Base-by-base conservation (phyloP, 1,140 invertebrate genomes). In the Drosophila orena region DNA sequence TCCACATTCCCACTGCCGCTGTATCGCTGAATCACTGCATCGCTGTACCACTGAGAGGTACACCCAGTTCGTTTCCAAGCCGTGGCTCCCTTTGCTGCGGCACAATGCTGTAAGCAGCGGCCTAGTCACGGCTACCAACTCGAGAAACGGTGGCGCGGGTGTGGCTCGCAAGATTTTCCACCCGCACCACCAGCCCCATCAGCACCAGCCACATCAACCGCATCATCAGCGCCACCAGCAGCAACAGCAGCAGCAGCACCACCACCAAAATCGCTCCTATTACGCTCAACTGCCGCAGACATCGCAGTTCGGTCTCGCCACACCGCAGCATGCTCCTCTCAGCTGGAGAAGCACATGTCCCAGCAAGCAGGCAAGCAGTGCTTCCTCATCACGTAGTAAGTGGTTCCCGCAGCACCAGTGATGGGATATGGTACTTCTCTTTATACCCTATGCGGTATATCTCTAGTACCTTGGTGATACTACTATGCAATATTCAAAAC, bases 261-360 rank as follows among this genome's bases (percentile, higher is more conserved):
- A 24, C 8, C 17, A 35, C 35, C 20, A 24, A 12, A 14, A 35
- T 30, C 64, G 60, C 46, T 43, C 24, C 20, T 65, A 65, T 38
- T 68, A 64, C 37, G 35, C 27, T 46, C 37, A 42, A 3, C 15
- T 34, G 59, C 38, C 37, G 3, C 69, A 77, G 69, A 5, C 49
- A 34, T 7, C 46, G 4, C 64, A 71, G 20, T 22, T 65, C 40
- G 65, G 44, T 17, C 7, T 15, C 12, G n/a, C 43, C 24, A 27
- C 46, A 2, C 11, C 37, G 15, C 7, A 10, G 8, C 11, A 44
- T 15, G 27, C 12, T 7, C 24, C 62, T 58, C 43, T 40, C 22
- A 74, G 47, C 52, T 71, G 75, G 79, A 81, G 81, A 62, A 85
- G 70, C 60, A 64, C 58, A 78, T 68, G 70, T 76, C 44, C 56